Conservation (phyloP, 2,113 vertebrate species). For the Bubo blakistoni region DNA sequence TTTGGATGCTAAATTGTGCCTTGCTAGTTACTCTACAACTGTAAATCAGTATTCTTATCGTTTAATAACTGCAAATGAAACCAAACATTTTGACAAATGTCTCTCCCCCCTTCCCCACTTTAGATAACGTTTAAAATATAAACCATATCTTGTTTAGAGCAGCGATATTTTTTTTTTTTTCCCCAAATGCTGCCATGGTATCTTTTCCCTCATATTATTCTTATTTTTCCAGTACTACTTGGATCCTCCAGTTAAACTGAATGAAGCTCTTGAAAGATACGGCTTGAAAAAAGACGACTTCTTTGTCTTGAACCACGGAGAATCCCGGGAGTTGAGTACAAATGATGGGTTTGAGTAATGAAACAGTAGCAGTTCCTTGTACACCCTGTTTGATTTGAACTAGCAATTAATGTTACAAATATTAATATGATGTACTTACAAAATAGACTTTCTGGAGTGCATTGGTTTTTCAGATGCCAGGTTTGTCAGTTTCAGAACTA, state of each 20-base stretch:
- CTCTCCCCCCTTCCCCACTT: background rate
- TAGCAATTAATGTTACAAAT: background rate
- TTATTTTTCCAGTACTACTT: constrained; percentile 82
- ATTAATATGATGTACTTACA: background rate
- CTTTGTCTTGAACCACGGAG: constrained; percentile 89
- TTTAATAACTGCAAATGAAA: background rate
- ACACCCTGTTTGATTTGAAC: background rate
- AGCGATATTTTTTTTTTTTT: background rate
- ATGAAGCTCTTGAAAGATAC: constrained; percentile 82
- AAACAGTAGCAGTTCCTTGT: background rate
- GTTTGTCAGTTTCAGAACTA: constrained; percentile 15
- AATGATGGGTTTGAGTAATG: constrained; percentile 71
- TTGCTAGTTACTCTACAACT: background rate
- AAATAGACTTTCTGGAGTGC: background rate
- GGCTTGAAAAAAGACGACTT: constrained; percentile 85
- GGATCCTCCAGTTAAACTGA: constrained; percentile 87
- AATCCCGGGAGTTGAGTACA: constrained; percentile 80
- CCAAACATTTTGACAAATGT: background rate
- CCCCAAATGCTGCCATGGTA: background rate
- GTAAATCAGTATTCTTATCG: background rate
- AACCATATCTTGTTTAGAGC: background rate
- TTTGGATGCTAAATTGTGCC: background rate
- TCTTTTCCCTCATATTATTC: background rate
- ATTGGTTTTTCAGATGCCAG: constrained; percentile 22
- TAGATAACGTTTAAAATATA: background rate